phyloP scores from a whole-genome alignment of 2,797 vertebrate species.

The Siniperca scherzeri region DNA sequence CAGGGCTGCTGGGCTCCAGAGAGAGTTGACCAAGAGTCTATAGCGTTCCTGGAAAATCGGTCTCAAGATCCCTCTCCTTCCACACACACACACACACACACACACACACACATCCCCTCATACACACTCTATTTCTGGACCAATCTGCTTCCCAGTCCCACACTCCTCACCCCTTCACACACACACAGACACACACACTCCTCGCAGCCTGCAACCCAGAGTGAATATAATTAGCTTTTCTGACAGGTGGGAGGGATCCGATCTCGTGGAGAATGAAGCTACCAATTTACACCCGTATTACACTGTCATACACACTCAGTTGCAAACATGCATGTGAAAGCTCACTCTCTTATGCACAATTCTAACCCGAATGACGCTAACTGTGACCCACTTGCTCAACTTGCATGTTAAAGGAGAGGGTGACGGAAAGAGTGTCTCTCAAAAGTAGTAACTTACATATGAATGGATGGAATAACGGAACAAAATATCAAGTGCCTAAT shows the following conservation, averaged over 20 bases:
- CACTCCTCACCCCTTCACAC: conserved; percentile 63
- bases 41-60: conserved; percentile 81
- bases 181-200: conserved; percentile 62
- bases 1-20: conserved; percentile 49
- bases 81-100: conserved; percentile 6
- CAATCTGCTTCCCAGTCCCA: conserved; percentile 71
- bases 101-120: conserved; percentile 7
- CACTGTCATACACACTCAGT: conserved; percentile 74
- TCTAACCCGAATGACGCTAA: conserved; percentile 41
- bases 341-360: conserved; percentile 51
- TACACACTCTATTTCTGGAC: conserved; percentile 65
- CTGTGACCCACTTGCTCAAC: conserved; percentile 60
- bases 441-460: conserved; percentile 21
- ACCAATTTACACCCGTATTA: conserved; percentile 86
- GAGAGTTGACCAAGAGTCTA: conserved; percentile 72
- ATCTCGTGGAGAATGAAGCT: conserved; percentile 86
- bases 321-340: conserved; percentile 78
- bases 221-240: conserved; percentile 91
- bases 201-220: conserved; percentile 73
- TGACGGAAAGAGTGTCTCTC: conserved; percentile 29
- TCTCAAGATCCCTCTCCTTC: conserved; percentile 51
- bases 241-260: conserved; percentile 92
- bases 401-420: conserved; percentile 34
- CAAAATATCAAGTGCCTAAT: neutral
- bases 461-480: neutral